phyloP scores from a whole-genome alignment of 2,888 invertebrate genomes.

The Ichneumon xanthorius region DNA sequence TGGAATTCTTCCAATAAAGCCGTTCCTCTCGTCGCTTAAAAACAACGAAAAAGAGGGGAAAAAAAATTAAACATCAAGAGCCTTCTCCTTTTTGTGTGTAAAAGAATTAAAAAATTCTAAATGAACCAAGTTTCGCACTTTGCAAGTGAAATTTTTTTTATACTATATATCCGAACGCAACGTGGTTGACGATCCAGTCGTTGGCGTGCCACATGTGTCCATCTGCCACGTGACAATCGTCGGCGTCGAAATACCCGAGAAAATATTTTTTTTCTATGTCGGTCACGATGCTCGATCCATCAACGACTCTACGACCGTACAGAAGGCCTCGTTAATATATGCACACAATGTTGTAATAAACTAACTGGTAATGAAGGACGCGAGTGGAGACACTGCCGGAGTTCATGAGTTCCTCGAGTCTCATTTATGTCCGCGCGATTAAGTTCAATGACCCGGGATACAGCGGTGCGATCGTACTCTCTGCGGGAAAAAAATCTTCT shows the following conservation, averaged over 20 bases:
- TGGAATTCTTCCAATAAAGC: constrained; percentile 69
- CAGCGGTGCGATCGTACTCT: constrained; percentile 32
- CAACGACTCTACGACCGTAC: not conserved
- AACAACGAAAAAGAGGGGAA: constrained; percentile 9
- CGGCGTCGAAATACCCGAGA: not conserved
- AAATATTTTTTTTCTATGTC: not conserved
- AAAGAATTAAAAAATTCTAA: not conserved
- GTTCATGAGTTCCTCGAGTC: constrained; percentile 44
- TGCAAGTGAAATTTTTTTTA: not conserved
- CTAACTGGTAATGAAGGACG: not conserved
- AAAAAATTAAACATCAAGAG: constrained; percentile 26
- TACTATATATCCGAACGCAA: not conserved
- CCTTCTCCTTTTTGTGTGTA: not conserved
- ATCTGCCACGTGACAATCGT: not conserved
- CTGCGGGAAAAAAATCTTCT: constrained; percentile 45
- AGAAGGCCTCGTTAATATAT: not conserved
- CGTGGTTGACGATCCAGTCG: not conserved
- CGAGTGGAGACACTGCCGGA: not conserved
- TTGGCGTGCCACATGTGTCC: constrained; percentile 29
- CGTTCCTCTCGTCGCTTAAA: constrained; percentile 57
- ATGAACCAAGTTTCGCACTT: not conserved
- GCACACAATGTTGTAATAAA: constrained; percentile 3
- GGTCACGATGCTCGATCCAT: not conserved
- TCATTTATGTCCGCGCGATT: constrained; percentile 45
- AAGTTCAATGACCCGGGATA: constrained; percentile 34